Base-by-base conservation (phyloP, 1,140 invertebrate species). In the Aradophagus sp. region DNA sequence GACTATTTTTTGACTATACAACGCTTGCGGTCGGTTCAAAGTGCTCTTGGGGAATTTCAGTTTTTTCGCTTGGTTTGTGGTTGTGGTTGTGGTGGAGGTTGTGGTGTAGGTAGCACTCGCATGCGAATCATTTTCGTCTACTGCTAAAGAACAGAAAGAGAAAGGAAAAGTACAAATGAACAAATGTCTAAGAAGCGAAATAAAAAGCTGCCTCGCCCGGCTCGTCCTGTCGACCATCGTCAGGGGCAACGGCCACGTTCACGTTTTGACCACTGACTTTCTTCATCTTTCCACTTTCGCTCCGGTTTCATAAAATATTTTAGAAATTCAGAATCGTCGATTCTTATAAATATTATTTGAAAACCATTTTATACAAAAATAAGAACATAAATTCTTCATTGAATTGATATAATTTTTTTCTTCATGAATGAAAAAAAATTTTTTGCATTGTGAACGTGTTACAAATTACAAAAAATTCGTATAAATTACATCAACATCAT, bases 111-210 rank as follows among this genome's bases (percentile, higher is more conserved):
- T 82, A 75, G 78, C 84, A 83, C 79, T 84, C 80, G 73, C 84
- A 86, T 86, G 83, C 82, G 79, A 76, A 80, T 84, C 82, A 76
- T 80, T 84, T 80, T 85, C 82, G 77, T 86, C 82, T 86, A 86
- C 80, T 74, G 84, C 83, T 86, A 85, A 85, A 80, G 76, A 84
- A 85, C 80, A 84, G 82, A 85, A 85, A 85, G 75, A 85, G 75
- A 84, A 84, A 82, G 70, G 76, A 81, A 78, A 81, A 80, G 58
- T 67, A 80, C 77, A 82, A 83, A 84, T 83, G 63, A 83, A n/a
- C n/a, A 79, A 77, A 76, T 52, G 52, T 77, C 77, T 79, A 82
- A 79, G 63, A 83, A 84, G 77, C 77, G 13, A 42, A 8, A 58
- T 79, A 78, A 77, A 41, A 80, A 76, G 69, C 56, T 29, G 14